Percentiles rank a stretch among this genome's conserved stretches.
Conservation (phyloP, 1,140 invertebrate genomes). For the Drosophila lacteicornis region DNA sequence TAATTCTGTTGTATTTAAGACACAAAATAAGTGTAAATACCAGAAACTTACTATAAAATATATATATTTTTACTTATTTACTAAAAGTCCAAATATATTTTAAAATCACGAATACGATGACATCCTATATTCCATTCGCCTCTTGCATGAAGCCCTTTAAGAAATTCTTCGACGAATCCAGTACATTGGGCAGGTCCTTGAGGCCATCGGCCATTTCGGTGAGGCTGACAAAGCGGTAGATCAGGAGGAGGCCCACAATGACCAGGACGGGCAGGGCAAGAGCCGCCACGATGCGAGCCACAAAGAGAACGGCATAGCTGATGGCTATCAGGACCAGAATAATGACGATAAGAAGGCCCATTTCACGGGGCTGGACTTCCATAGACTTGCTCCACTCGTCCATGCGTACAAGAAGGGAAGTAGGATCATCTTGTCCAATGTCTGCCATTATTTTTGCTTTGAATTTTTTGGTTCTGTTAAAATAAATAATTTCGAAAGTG, state of each 20-base stretch:
- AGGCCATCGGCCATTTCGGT: slow-evolving; percentile 7
- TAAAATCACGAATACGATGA: not conserved
- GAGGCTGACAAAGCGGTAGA: slow-evolving; percentile 14
- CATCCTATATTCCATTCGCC: not conserved
- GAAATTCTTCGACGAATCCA: not conserved
- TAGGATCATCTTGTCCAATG: not conserved
- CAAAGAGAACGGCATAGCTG: slow-evolving; percentile 7
- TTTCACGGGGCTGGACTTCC: slow-evolving; percentile 6
- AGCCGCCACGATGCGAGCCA: slow-evolving; percentile 29
- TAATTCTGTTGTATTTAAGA: no score
- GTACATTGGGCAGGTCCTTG: not conserved
- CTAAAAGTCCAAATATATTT: not conserved
- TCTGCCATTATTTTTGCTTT: slow-evolving; percentile 6
- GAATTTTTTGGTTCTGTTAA: not conserved
- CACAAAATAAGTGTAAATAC: no score
- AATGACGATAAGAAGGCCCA: slow-evolving; percentile 21
- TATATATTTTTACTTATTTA: not conserved
- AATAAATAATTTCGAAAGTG: not conserved
- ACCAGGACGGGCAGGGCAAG: slow-evolving; percentile 28
- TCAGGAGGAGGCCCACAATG: slow-evolving; percentile 3
- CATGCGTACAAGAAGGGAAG: not conserved
- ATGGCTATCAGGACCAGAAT: slow-evolving; percentile 14
- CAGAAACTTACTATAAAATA: not conserved
- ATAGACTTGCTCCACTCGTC: slow-evolving; percentile 15
- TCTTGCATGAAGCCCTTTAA: not conserved